Percentiles rank a stretch among this genome's conserved stretches.
phyloP scores from a whole-genome alignment of 2,797 vertebrate genomes.

The Pangasius krempfi region DNA sequence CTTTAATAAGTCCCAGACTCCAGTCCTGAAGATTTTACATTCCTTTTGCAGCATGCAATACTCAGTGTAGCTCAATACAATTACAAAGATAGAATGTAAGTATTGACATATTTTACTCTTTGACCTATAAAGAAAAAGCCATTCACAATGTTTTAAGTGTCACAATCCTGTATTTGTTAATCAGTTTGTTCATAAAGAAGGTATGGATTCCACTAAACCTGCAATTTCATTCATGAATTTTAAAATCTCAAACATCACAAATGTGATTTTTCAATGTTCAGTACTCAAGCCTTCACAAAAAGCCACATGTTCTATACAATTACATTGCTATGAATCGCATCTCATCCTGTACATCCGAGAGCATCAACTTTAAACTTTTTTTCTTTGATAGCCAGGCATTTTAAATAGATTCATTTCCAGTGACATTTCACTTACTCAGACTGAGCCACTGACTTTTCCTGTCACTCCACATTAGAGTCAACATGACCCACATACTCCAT shows the following conservation, averaged over 20 bases:
- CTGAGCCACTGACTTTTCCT: neutral
- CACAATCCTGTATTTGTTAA: neutral
- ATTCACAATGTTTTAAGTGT: neutral
- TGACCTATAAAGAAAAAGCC: neutral
- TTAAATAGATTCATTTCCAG: neutral
- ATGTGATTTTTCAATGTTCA: neutral
- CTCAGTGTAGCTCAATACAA: neutral
- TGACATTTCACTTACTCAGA: neutral
- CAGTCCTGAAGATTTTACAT: neutral
- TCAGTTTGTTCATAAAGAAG: neutral
- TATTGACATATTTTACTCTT: neutral
- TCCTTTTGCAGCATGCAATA: neutral
- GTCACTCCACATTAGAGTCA: neutral
- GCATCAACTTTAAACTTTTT: neutral
- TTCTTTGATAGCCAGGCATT: neutral
- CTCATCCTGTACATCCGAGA: neutral
- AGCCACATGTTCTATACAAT: neutral
- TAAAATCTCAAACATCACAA: neutral
- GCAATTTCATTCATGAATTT: neutral
- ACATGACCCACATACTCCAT: slow-evolving; percentile 1
- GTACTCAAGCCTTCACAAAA: neutral
- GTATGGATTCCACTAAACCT: neutral
- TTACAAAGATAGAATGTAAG: neutral
- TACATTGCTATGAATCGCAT: neutral
- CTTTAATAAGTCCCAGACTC: neutral